phyloP scores from a whole-genome alignment of 2,888 invertebrate species.

The Podabrus alpinus region DNA sequence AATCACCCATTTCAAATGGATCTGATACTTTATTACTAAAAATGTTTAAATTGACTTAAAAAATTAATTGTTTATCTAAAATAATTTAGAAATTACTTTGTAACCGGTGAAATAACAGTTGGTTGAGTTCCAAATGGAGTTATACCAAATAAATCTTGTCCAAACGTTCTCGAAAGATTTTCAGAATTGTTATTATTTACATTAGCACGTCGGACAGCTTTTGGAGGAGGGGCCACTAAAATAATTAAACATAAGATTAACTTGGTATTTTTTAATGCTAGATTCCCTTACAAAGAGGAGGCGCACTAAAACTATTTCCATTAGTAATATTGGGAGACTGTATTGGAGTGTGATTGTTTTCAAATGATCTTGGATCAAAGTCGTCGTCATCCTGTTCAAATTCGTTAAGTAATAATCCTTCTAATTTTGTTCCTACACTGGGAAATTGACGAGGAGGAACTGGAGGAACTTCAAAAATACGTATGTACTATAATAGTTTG shows the following conservation, averaged over 20 bases:
- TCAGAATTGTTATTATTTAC: constrained; percentile 42
- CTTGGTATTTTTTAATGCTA: neutral
- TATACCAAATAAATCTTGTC: constrained; percentile 80
- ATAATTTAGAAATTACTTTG: constrained; percentile 36
- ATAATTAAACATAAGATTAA: constrained; percentile 33
- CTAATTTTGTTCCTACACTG: constrained; percentile 77
- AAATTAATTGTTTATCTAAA: neutral
- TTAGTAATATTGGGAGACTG: constrained; percentile 45
- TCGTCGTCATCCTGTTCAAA: constrained; percentile 77
- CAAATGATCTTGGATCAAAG: constrained; percentile 88
- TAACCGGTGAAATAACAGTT: constrained; percentile 37
- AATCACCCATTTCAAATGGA: constrained; percentile 86
- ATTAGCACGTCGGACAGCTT: constrained; percentile 63
- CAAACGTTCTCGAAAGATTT: constrained; percentile 51
- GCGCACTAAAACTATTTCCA: constrained; percentile 57
- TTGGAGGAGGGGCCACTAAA: constrained; percentile 89
- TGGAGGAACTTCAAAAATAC: constrained; percentile 52
- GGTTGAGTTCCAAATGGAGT: constrained; percentile 61
- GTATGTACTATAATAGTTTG: neutral
- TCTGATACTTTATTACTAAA: constrained; percentile 61
- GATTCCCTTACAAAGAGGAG: constrained; percentile 69
- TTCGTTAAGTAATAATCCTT: constrained; percentile 76
- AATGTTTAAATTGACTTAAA: constrained; percentile 22
- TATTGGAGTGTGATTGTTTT: constrained; percentile 59
- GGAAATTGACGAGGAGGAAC: constrained; percentile 54